phyloP scores from a whole-genome alignment of 2,797 vertebrate species.

The Parauchenoglanis punctatus region DNA sequence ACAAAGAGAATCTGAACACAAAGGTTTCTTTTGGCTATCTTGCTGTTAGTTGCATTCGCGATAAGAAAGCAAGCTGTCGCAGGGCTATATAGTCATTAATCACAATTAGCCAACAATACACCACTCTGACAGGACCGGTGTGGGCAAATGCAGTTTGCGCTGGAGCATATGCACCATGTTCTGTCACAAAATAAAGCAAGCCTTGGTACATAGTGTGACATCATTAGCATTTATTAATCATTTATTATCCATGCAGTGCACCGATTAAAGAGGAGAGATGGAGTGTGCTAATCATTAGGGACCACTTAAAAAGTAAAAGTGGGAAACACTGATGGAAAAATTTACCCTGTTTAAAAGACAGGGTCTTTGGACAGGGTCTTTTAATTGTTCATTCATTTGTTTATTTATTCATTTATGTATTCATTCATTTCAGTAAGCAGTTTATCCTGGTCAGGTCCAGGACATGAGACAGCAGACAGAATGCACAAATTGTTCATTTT shows the following conservation, averaged over 20 bases:
- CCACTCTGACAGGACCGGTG: slow-evolving; percentile 4
- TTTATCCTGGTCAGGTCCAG: neutral
- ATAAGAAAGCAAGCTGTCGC: slow-evolving; percentile 7
- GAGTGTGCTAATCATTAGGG: neutral
- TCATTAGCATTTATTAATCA: slow-evolving; percentile 8
- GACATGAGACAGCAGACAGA: neutral
- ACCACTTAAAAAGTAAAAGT: neutral
- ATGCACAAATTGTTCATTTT: neutral
- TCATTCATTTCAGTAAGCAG: neutral
- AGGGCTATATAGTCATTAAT: slow-evolving; percentile 31
- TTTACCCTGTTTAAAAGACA: neutral
- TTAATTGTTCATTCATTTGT: neutral
- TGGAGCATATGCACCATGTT: neutral
- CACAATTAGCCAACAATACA: slow-evolving; percentile 37
- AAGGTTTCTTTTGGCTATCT: neutral
- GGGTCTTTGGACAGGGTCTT: neutral
- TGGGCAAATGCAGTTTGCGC: neutral
- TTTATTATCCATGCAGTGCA: neutral
- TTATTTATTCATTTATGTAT: neutral
- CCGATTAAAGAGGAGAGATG: neutral
- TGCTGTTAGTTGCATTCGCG: slow-evolving; percentile 10
- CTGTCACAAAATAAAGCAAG: neutral
- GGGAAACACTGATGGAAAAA: neutral
- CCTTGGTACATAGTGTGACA: neutral
- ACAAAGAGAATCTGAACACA: neutral